phyloP scores from a whole-genome alignment of 2,797 vertebrate genomes.

The Buceros bicornis region DNA sequence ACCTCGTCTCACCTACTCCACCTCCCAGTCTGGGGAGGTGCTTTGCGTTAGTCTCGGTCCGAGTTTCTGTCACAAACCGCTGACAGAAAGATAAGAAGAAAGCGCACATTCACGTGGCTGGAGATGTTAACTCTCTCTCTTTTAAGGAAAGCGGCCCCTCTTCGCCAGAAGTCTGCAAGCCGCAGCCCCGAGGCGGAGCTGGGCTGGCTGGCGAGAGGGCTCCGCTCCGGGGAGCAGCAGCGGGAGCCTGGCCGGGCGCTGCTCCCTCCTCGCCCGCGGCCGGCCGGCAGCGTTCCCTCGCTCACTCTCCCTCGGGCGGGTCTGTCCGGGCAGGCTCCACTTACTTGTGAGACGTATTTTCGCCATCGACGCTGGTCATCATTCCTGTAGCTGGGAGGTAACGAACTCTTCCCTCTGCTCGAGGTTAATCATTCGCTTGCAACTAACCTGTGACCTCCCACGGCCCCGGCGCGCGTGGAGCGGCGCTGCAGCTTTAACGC shows the following conservation, averaged over 20 bases:
- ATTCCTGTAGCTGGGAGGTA: too few relatives aligned
- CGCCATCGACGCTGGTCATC: neutral
- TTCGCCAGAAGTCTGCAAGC: accelerated
- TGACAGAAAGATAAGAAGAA: neutral
- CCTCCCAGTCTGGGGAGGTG: neutral
- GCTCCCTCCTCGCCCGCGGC: too few relatives aligned
- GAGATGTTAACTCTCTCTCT: neutral
- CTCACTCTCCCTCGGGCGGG: accelerated
- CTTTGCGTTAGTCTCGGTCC: neutral
- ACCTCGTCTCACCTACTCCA: accelerated
- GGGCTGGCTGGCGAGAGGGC: neutral
- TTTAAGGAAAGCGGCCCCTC: neutral
- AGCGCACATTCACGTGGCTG: accelerated
- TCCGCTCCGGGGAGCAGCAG: neutral
- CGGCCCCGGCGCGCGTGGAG: neutral
- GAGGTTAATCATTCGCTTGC: neutral
- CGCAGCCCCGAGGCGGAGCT: neutral
- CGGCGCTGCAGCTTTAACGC: conserved; percentile 78
- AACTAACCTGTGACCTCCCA: conserved; percentile 17
- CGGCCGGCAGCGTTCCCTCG: neutral
- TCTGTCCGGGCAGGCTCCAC: accelerated
- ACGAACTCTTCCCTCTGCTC: neutral
- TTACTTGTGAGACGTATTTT: accelerated
- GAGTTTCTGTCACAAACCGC: neutral
- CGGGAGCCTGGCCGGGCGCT: too few relatives aligned